These are phyloP conservation scores for Globodera ellingtonae DNA, from an alignment of 1,140 invertebrate genomes.

Conservation along the genomic window DNA sequence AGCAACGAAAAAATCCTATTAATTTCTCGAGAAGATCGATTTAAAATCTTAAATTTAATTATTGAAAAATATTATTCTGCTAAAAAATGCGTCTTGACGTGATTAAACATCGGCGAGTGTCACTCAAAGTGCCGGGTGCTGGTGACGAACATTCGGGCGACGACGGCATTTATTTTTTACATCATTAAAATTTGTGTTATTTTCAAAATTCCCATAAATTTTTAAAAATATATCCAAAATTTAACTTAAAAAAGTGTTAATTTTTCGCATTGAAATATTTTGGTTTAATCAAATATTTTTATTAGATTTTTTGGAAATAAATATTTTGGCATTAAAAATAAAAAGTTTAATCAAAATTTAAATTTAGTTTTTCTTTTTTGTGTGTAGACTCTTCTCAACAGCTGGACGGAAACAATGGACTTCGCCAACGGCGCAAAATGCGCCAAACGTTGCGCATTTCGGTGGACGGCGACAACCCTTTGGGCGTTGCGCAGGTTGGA, in stretches of 20 bases:
- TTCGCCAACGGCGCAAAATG: constrained; percentile 21
- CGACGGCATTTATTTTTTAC: neutral
- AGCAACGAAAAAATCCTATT: too few relatives aligned
- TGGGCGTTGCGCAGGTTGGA: neutral
- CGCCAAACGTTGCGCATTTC: constrained; percentile 13
- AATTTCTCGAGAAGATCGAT: too few relatives aligned
- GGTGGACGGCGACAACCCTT: neutral
- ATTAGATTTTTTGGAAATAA: too few relatives aligned
- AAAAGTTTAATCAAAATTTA: too few relatives aligned
- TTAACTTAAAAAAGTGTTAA: too few relatives aligned
- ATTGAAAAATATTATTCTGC: neutral
- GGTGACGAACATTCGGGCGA: neutral
- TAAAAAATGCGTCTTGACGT: constrained; percentile 27
- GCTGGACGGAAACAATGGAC: neutral
- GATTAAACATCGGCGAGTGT: constrained; percentile 25
- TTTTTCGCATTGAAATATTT: too few relatives aligned
- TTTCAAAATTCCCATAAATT: too few relatives aligned
- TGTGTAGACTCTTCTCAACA: neutral
- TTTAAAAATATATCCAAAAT: too few relatives aligned
- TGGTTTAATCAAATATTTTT: too few relatives aligned
- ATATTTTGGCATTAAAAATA: too few relatives aligned
- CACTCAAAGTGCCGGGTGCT: constrained; percentile 21
- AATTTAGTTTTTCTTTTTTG: too few relatives aligned
- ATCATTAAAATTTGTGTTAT: too few relatives aligned
- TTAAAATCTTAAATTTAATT: neutral